phyloP scores from a whole-genome alignment of 2,888 invertebrate species.

The Ectemnius cavifrons region DNA sequence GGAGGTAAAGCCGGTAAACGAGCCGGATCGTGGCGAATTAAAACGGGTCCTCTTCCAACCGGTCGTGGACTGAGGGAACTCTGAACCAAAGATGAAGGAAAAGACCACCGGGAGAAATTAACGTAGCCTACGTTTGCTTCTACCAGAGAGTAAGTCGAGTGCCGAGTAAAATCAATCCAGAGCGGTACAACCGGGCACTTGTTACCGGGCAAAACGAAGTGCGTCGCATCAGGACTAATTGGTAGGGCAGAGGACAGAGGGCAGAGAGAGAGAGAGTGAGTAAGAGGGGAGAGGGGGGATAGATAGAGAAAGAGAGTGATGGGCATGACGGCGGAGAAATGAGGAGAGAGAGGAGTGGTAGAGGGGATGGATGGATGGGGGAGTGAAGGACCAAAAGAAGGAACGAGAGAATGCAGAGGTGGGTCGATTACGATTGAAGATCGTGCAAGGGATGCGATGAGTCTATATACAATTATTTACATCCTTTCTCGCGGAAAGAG shows the following conservation, averaged over 20 bases:
- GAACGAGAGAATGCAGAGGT: conserved; percentile 24
- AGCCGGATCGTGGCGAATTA: conserved; percentile 1
- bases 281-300: conserved; percentile 5
- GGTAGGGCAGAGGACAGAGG: conserved; percentile 3
- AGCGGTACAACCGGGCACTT: conserved; percentile 17
- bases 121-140: neutral
- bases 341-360: conserved; percentile 16
- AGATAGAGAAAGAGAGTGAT: conserved; percentile 15
- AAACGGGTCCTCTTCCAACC: conserved; percentile 13
- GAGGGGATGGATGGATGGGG: conserved; percentile 4
- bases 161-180: neutral
- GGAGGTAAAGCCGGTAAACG: conserved; percentile 2
- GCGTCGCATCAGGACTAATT: conserved; percentile 23
- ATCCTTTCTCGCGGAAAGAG: conserved; percentile 56
- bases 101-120: neutral
- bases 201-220: conserved; percentile 13
- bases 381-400: conserved; percentile 1
- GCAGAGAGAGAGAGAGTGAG: no score
- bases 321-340: conserved; percentile 2
- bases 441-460: conserved; percentile 71
- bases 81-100: neutral
- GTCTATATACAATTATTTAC: conserved; percentile 73
- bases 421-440: conserved; percentile 61
- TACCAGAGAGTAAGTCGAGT: neutral
- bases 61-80: neutral